phyloP scores from a whole-genome alignment of 1,140 invertebrate genomes.

The Scaptomyza hsui region DNA sequence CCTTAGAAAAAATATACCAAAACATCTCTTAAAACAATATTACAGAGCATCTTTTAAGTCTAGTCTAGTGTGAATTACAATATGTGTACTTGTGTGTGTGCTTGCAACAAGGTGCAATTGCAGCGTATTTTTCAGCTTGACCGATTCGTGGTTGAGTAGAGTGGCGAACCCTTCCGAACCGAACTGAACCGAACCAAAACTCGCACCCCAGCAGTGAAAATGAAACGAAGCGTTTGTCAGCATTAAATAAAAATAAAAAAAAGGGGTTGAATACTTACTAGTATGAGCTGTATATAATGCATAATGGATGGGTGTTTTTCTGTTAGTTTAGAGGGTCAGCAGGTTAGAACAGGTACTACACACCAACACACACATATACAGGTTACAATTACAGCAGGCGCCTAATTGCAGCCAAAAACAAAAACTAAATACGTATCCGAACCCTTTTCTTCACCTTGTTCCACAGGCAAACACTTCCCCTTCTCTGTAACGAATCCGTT shows the following conservation, averaged over 20 bases:
- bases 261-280: constrained; percentile 48
- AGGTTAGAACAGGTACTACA: constrained; percentile 61
- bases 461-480: constrained; percentile 5
- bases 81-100: constrained; percentile 9
- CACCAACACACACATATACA: constrained; percentile 24
- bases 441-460: neutral
- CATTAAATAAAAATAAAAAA: constrained; percentile 20
- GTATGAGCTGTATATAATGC: neutral
- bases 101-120: constrained; percentile 72
- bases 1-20: neutral
- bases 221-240: constrained; percentile 68
- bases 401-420: constrained; percentile 42
- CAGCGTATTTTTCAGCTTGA: constrained; percentile 80
- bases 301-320: constrained; percentile 32
- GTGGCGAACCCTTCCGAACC: constrained; percentile 37
- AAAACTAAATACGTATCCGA: constrained; percentile 24
- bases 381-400: constrained; percentile 27
- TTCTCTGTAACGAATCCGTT: constrained; percentile 52
- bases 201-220: constrained; percentile 60
- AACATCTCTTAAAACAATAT: too few species aligned
- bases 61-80: neutral
- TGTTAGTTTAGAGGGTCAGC: constrained; percentile 74
- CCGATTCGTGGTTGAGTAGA: constrained; percentile 59
- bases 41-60: neutral
- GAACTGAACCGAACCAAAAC: constrained; percentile 53